Conservation (phyloP, 2,113 vertebrate species). For the Leptobrachium leishanense region DNA sequence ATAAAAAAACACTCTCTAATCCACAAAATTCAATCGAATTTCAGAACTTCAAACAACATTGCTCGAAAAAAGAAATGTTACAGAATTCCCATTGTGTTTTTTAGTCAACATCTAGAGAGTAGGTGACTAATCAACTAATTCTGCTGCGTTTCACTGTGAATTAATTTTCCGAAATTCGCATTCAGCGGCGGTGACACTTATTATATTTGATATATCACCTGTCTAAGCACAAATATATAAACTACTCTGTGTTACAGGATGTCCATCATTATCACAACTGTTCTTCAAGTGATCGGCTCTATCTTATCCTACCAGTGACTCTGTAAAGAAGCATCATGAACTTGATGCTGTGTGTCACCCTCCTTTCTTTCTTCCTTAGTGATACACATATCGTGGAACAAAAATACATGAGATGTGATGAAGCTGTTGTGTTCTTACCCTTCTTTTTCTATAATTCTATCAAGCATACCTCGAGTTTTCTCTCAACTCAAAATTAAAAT, state of each 20-base stretch:
- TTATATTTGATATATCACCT: not conserved
- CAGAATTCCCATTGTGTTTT: not conserved
- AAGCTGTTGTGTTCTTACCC: too few relatives aligned
- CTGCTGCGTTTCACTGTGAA: not conserved
- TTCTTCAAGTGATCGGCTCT: too few relatives aligned
- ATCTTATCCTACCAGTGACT: too few relatives aligned
- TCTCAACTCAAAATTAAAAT: too few relatives aligned
- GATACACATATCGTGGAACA: too few relatives aligned
- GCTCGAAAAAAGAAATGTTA: not conserved
- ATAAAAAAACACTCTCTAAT: too few relatives aligned
- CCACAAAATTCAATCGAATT: not conserved
- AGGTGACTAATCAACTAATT: not conserved
- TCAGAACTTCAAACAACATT: not conserved
- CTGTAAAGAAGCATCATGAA: too few relatives aligned
- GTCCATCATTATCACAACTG: not conserved
- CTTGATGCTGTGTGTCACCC: too few relatives aligned
- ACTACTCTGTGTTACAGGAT: not conserved
- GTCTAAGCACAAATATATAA: not conserved
- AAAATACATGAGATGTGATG: too few relatives aligned
- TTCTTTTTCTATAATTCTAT: too few relatives aligned
- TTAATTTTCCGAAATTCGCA: not conserved
- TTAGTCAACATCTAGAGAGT: not conserved
- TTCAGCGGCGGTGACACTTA: not conserved
- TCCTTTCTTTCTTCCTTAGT: too few relatives aligned
- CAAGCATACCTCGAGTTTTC: too few relatives aligned